Evolutionary conservation across 2,888 invertebrate genomes (phyloP).

Genomic region (Aphodius sticticus): DNA sequence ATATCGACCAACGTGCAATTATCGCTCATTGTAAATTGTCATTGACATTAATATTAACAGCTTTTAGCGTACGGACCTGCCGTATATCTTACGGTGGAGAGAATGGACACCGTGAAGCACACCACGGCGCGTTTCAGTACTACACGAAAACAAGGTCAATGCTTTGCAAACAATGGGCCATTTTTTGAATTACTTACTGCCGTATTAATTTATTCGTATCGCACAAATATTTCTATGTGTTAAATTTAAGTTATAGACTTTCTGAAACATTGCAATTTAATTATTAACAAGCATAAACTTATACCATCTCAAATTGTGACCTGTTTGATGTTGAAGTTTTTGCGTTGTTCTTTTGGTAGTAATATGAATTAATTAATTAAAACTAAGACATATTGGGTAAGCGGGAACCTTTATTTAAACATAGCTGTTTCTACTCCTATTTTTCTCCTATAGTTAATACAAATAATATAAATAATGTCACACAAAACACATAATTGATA

Average conservation of each 20-base stretch:
- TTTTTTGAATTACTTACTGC: background rate
- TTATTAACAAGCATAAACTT: too few species aligned
- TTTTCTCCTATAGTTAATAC: too few species aligned
- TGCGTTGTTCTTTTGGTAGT: too few species aligned
- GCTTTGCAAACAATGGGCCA: background rate
- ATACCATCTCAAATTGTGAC: too few species aligned
- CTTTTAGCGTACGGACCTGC: slow-evolving; percentile 4
- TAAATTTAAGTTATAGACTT: background rate
- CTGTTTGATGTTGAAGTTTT: too few species aligned
- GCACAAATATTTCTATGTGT: background rate
- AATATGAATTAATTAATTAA: too few species aligned
- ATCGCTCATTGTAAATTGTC: background rate
- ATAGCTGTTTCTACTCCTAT: too few species aligned
- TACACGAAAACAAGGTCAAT: background rate
- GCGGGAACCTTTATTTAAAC: too few species aligned
- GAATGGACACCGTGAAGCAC: background rate
- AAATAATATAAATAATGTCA: too few species aligned
- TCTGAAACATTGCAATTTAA: too few species aligned
- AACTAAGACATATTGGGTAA: too few species aligned
- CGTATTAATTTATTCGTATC: background rate
- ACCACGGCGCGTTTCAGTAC: background rate
- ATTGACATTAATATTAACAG: slow-evolving; percentile 4
- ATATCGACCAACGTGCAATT: background rate
- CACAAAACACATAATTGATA: too few species aligned
- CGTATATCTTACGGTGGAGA: background rate